phyloP scores from a whole-genome alignment of 64 coral and sea anemone species.

The Pocillopora verrucosa region DNA sequence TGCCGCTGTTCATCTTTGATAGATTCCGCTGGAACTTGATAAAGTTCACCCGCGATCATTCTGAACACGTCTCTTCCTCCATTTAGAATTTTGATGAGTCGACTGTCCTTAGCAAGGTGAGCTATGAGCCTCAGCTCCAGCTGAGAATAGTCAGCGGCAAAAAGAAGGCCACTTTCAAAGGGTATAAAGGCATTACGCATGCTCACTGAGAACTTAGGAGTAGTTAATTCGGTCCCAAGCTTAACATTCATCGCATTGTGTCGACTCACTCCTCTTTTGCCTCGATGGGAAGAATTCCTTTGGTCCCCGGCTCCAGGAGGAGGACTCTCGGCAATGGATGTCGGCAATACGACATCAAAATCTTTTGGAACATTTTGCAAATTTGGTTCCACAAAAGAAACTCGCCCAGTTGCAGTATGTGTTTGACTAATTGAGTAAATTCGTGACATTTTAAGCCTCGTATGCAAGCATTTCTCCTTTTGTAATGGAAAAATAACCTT shows the following conservation, averaged over 20 bases:
- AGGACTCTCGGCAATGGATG: constrained; percentile 78
- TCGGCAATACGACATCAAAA: constrained; percentile 88
- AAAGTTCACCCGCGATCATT: constrained; percentile 91
- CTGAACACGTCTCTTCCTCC: constrained; percentile 91
- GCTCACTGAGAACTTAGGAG: constrained; percentile 81
- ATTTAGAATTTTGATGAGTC: constrained; percentile 76
- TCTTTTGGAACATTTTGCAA: constrained; percentile 96
- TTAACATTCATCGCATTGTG: neutral
- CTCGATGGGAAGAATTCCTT: constrained; percentile 22
- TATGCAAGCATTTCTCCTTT: constrained; percentile 62
- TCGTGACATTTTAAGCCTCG: constrained; percentile 63
- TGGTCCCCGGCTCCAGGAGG: constrained; percentile 50
- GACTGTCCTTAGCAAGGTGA: constrained; percentile 80
- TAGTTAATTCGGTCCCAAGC: constrained; percentile 5
- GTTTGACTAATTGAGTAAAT: constrained; percentile 82
- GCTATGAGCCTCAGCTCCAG: constrained; percentile 97
- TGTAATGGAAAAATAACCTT: constrained; percentile 91
- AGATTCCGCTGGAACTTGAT: constrained; percentile 42
- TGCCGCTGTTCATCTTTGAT: constrained; percentile 85
- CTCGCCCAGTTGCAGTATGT: constrained; percentile 85
- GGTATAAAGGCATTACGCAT: constrained; percentile 96
- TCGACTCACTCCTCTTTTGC: constrained; percentile 22
- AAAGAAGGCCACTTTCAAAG: constrained; percentile 68
- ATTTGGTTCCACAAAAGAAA: constrained; percentile 91
- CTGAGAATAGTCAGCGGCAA: constrained; percentile 99